Conservation (phyloP, 2,888 invertebrate species). For the Xestia xanthographa region DNA sequence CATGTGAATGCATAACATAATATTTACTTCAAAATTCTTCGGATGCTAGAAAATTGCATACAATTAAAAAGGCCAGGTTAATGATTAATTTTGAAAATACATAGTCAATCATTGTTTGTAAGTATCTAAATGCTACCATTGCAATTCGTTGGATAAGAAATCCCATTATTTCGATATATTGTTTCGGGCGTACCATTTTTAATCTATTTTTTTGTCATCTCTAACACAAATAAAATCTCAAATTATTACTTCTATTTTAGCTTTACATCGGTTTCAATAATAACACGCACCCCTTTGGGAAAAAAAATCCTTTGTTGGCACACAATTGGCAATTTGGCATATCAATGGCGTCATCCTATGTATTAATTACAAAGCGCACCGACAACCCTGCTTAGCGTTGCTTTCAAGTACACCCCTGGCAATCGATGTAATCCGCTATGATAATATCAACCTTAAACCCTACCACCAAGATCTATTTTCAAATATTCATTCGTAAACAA, state of each 20-base stretch:
- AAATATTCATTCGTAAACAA: conserved; percentile 60
- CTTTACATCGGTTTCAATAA: conserved; percentile 56
- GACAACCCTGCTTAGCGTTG: conserved; percentile 82
- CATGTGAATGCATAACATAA: not conserved
- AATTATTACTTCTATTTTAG: conserved; percentile 48
- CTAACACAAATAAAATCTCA: conserved; percentile 25
- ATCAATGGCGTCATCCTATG: conserved; percentile 86
- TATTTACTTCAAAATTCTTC: not conserved
- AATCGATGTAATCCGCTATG: conserved; percentile 59
- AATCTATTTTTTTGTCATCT: conserved; percentile 28
- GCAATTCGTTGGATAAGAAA: not conserved
- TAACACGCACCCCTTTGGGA: conserved; percentile 62
- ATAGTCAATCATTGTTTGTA: not conserved
- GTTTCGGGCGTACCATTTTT: not conserved
- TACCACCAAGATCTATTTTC: conserved; percentile 66
- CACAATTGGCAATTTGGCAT: conserved; percentile 84
- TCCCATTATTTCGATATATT: not conserved
- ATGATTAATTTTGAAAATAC: not conserved
- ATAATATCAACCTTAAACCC: conserved; percentile 65
- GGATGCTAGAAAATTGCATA: not conserved
- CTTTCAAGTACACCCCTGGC: conserved; percentile 84
- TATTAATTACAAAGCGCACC: conserved; percentile 88
- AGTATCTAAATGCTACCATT: not conserved
- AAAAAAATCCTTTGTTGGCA: conserved; percentile 73
- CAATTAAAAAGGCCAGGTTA: not conserved